Evolutionary conservation across 2,113 vertebrate species (phyloP).

Genomic region (Plotosus lineatus): DNA sequence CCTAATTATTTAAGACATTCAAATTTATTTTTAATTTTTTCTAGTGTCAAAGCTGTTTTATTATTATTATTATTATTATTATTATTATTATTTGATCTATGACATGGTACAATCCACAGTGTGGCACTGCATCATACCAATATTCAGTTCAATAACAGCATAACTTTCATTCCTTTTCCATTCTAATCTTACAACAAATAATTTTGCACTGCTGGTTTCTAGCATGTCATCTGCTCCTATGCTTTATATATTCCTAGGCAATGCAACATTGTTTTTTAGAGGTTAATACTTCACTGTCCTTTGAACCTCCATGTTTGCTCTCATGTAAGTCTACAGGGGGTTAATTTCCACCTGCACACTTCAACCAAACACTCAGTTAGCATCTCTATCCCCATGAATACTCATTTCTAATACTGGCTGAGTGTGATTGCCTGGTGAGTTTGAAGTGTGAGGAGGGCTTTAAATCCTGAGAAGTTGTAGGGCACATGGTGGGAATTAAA

Average conservation of each 20-base stretch:
- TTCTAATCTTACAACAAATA: neutral
- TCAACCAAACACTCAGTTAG: conserved; percentile 22
- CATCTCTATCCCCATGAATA: conserved; percentile 44
- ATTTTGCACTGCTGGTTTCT: neutral
- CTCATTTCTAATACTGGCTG: conserved; percentile 41
- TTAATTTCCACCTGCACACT: conserved; percentile 47
- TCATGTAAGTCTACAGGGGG: conserved; percentile 36
- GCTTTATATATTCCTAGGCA: neutral
- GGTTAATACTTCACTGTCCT: conserved; percentile 16
- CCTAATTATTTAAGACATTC: neutral
- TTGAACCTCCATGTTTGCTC: neutral
- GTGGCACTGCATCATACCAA: neutral
- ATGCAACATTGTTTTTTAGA: neutral
- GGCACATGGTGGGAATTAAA: conserved; percentile 64
- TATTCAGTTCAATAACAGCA: neutral
- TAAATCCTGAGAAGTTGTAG: conserved; percentile 56
- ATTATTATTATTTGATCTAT: too few species aligned
- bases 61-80: too few species aligned
- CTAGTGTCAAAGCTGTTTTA: neutral
- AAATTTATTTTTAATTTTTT: neutral
- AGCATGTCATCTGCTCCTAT: neutral
- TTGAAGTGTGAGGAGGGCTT: conserved; percentile 43
- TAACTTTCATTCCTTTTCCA: neutral
- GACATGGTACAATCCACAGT: neutral
- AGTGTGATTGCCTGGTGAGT: conserved; percentile 44